A percentile compares a stretch with the other conserved stretches of the same genome.
Evolutionary conservation across 37 sponge, comb jelly and placozoan species (phyloP).

Genomic region (Beroe forskalii): DNA sequence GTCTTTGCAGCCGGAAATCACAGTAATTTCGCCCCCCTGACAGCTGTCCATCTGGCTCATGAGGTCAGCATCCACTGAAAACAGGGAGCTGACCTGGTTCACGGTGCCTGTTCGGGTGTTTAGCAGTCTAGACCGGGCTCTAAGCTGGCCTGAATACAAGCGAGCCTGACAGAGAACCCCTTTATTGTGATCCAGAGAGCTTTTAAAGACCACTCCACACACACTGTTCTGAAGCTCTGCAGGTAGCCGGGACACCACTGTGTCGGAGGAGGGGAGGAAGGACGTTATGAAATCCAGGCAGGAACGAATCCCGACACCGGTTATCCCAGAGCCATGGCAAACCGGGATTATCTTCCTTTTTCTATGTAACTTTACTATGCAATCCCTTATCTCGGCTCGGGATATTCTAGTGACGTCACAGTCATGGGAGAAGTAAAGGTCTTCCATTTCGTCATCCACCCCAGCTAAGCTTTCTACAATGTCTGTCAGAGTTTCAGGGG

Average conservation of each 20-base stretch:
- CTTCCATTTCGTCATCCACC: conserved; percentile 11
- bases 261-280: neutral
- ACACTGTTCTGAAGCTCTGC: neutral
- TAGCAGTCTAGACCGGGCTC: neutral
- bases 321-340: conserved; percentile 18
- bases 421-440: neutral
- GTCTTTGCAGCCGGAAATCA: conserved; percentile 49
- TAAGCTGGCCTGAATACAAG: neutral
- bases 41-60: neutral
- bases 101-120: neutral
- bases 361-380: neutral
- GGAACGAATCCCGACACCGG: conserved; percentile 11
- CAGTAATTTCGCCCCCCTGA: neutral
- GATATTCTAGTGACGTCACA: conserved; percentile 7
- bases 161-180: conserved; percentile 13
- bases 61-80: neutral
- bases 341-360: neutral
- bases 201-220: conserved; percentile 55
- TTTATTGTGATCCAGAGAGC: conserved; percentile 22
- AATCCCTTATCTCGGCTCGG: neutral
- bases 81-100: neutral
- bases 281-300: neutral
- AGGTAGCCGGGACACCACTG: neutral
- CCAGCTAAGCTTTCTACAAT: neutral
- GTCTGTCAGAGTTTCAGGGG: neutral